Percentiles rank a stretch among this genome's conserved stretches.
phyloP scores from a whole-genome alignment of 23 tunicate genomes.

The Trididemnum clinides region DNA sequence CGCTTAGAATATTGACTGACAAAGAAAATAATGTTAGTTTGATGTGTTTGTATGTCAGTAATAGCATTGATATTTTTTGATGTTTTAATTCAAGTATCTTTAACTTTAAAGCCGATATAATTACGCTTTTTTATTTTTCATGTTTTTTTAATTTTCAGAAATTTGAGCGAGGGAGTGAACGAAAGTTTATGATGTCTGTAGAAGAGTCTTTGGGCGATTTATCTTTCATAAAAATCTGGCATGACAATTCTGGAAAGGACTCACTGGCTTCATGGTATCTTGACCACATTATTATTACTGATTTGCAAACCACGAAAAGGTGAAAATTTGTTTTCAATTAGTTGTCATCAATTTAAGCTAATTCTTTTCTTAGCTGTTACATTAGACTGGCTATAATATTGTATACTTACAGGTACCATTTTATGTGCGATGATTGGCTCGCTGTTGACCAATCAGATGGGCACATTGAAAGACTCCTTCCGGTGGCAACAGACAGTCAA shows the following conservation, averaged over 20 bases:
- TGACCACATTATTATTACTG: conserved; percentile 51
- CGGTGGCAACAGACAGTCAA: conserved; percentile 56
- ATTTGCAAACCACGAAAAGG: conserved; percentile 70
- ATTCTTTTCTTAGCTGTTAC: too few relatives aligned
- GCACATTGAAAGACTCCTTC: conserved; percentile 50
- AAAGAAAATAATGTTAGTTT: conserved; percentile 40
- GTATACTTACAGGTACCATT: conserved; percentile 65
- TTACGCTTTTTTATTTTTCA: too few relatives aligned
- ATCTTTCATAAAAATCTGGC: conserved; percentile 66
- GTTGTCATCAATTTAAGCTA: too few relatives aligned
- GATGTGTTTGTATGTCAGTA: too few relatives aligned
- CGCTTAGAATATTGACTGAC: conserved; percentile 41
- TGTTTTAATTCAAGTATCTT: too few relatives aligned
- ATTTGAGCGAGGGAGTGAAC: conserved; percentile 56
- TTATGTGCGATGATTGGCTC: conserved; percentile 84
- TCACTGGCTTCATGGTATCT: conserved; percentile 75
- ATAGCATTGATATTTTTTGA: too few relatives aligned
- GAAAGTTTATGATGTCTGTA: conserved; percentile 54
- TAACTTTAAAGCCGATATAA: too few relatives aligned
- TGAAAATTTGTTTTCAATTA: too few relatives aligned
- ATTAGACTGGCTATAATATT: too few relatives aligned
- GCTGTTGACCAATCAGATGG: conserved; percentile 93
- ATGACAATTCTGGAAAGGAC: conserved; percentile 78
- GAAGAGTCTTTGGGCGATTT: conserved; percentile 55
- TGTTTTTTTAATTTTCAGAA: too few relatives aligned